Base-by-base conservation (phyloP, 2,113 vertebrate genomes). In the Excalfactoria chinensis region DNA sequence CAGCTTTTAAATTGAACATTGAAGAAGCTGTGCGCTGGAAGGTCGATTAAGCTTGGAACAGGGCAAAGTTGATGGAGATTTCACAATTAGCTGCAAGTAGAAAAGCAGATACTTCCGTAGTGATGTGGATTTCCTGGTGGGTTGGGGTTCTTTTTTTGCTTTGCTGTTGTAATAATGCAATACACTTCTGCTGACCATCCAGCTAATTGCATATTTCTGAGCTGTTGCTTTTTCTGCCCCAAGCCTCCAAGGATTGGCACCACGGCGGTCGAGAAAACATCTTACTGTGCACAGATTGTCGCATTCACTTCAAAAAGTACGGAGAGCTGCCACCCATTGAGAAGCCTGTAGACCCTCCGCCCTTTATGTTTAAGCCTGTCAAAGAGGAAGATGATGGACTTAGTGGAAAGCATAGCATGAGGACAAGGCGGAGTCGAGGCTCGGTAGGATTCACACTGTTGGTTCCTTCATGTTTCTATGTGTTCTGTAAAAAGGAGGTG, bases 291-390 rank as follows among this genome's bases (percentile, higher is more conserved):
- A 99, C 99, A 0, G 99, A 99, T 95, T 99, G 99, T 79, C 98
- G 99, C 46, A 98, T 99, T 80, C 99, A 99, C 98, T 99, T 99
- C 97, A 99, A 99, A 97, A 99, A 99, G 71, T 99, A 99, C 99
- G 99, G 99, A 6, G 99, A 99, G 96, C 98, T 99, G 86, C 99
- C 99, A 2, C 99, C 99, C 95, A 99, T 99, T 4, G 99, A 99
- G 98, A 99, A 99, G 97, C 99, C 99, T 0, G 99, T 99, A 95
- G 99, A 99, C 96, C 99, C 99, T 8, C 99, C 99, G 0, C 99
- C 99, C 89, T 99, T 99, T 97, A 99, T 99, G 99, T 99, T 99
- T 97, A 99, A 99, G 97, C 99, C 99, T 23, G 99, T 99, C 98
- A 99, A 99, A 98, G 99, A 99, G 98, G 99, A 99, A 96, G 99